A percentile compares a stretch with the other conserved stretches of the same genome.
phyloP scores from a whole-genome alignment of 2,888 invertebrate genomes.

The Lithophane leautieri region DNA sequence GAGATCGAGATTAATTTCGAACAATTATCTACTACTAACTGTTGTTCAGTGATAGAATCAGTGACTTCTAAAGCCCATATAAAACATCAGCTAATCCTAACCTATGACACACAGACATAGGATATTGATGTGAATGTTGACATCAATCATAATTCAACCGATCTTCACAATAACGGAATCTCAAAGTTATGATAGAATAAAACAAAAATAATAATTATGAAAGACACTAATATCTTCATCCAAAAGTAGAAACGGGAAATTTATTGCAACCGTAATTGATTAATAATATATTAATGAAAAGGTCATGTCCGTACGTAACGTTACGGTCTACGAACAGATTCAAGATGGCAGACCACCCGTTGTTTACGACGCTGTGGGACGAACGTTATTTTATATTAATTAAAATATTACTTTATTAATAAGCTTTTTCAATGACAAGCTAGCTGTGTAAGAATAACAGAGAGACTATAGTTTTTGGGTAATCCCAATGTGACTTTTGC shows the following conservation, averaged over 20 bases:
- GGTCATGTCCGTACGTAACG: slow-evolving; percentile 42
- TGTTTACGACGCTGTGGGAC: slow-evolving; percentile 55
- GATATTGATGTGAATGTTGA: too few species aligned
- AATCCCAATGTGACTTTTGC: background rate
- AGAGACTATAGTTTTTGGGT: background rate
- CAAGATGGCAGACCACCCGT: slow-evolving; percentile 60
- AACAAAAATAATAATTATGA: slow-evolving; percentile 28
- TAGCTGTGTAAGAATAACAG: slow-evolving; percentile 33
- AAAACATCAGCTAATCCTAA: background rate
- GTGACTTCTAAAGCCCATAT: background rate
- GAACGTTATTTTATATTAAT: slow-evolving; percentile 58
- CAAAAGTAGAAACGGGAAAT: slow-evolving; percentile 50
- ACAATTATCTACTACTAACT: too few species aligned
- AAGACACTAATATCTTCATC: slow-evolving; percentile 54
- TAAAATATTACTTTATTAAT: slow-evolving; percentile 62
- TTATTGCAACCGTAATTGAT: slow-evolving; percentile 64
- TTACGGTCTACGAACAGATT: slow-evolving; percentile 5
- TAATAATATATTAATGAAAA: slow-evolving; percentile 58
- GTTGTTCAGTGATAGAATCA: background rate
- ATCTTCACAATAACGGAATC: slow-evolving; percentile 29
- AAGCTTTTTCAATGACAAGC: slow-evolving; percentile 47
- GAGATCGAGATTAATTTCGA: background rate
- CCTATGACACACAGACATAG: background rate
- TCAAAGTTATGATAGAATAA: slow-evolving; percentile 18
- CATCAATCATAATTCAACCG: background rate